Conservation (phyloP, 2,797 vertebrate genomes). For the Fringilla coelebs region DNA sequence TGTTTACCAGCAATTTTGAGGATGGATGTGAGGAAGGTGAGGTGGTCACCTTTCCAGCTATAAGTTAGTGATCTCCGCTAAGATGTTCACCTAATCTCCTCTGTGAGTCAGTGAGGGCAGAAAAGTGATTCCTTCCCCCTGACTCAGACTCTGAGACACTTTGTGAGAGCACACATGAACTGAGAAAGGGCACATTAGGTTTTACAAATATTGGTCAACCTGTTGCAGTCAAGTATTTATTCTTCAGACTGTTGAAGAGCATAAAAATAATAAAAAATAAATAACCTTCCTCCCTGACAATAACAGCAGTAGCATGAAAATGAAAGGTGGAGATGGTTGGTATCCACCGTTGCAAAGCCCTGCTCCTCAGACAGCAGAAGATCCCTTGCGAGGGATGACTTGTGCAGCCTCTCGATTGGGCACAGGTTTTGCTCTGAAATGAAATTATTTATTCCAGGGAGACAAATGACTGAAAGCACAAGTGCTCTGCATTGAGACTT, state of each 20-base stretch:
- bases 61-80: not conserved
- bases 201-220: not conserved
- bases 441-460: not conserved
- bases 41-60: not conserved
- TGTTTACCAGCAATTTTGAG: not conserved
- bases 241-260: not conserved
- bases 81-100: not conserved
- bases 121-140: not conserved
- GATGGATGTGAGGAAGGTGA: not conserved
- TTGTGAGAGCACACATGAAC: not conserved
- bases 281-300: not conserved
- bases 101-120: not conserved
- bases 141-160: not conserved
- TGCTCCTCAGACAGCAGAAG: not conserved
- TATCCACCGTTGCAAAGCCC: fast-evolving
- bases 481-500: not conserved
- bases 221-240: not conserved
- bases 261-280: not conserved
- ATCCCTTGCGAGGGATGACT: not conserved
- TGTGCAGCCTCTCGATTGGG: not conserved
- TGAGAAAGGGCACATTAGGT: not conserved
- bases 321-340: not conserved
- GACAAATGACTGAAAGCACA: not conserved
- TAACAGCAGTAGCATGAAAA: not conserved
- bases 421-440: not conserved